These are phyloP conservation scores for Schizopygopsis malacanthus DNA, from an alignment of 2,797 vertebrate species.

Conservation along the genomic window DNA sequence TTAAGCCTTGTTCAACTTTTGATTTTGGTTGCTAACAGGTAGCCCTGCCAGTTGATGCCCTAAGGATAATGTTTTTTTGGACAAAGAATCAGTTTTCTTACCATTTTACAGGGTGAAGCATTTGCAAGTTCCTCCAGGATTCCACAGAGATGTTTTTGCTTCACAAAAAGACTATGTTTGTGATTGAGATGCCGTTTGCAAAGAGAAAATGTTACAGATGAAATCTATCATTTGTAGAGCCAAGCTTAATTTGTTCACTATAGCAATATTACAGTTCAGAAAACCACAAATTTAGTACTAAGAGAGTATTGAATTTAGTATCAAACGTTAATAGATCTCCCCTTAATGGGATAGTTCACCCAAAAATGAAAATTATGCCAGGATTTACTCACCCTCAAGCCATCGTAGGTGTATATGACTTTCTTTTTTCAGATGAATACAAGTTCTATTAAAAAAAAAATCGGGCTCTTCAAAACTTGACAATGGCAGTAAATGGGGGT, in stretches of 20 bases:
- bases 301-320: no score
- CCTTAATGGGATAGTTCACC: no score
- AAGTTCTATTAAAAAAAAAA: no score
- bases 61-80: background rate
- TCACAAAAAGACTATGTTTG: background rate
- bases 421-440: no score
- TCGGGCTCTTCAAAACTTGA: no score
- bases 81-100: background rate
- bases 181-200: background rate
- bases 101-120: background rate
- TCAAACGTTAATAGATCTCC: no score
- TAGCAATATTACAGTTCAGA: background rate
- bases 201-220: background rate
- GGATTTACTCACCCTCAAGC: no score
- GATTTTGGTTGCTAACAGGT: background rate
- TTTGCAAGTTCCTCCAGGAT: background rate
- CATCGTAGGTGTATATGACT: no score
- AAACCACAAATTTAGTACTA: background rate
- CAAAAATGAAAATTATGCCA: no score
- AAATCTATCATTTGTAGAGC: background rate
- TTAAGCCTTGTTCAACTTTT: constrained; percentile 1
- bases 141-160: no score
- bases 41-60: background rate
- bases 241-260: background rate
- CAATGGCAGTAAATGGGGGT: no score